Conservation (phyloP, 2,888 invertebrate genomes). For the Diaphora mendica region DNA sequence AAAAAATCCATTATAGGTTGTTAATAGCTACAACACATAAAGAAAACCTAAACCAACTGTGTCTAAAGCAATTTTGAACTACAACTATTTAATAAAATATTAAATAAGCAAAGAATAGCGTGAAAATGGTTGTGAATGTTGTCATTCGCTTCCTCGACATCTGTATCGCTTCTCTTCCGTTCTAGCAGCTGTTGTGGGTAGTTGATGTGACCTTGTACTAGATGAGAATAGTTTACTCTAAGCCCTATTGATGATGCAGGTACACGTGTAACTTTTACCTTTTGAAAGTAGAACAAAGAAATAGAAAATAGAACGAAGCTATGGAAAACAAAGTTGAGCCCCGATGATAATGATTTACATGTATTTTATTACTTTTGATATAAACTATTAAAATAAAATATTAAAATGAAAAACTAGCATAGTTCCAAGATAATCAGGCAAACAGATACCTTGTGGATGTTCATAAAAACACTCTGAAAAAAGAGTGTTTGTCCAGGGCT, state of each 20-base stretch:
- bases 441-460: not conserved
- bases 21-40: not conserved
- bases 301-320: not conserved
- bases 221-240: constrained; percentile 38
- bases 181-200: not conserved
- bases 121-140: constrained; percentile 44
- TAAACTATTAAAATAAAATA: not conserved
- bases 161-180: constrained; percentile 52
- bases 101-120: constrained; percentile 38
- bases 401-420: too few relatives aligned
- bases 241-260: constrained; percentile 14
- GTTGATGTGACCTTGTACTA: constrained; percentile 67
- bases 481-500: not conserved
- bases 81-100: constrained; percentile 36
- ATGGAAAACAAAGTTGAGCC: not conserved
- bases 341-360: not conserved
- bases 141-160: constrained; percentile 69
- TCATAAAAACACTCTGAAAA: not conserved
- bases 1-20: too few relatives aligned
- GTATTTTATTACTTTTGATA: not conserved
- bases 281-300: constrained; percentile 31
- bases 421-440: too few relatives aligned
- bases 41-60: not conserved
- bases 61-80: not conserved
- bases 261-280: constrained; percentile 68